phyloP scores from a whole-genome alignment of 2,797 vertebrate species.

The Varecia variegata region DNA sequence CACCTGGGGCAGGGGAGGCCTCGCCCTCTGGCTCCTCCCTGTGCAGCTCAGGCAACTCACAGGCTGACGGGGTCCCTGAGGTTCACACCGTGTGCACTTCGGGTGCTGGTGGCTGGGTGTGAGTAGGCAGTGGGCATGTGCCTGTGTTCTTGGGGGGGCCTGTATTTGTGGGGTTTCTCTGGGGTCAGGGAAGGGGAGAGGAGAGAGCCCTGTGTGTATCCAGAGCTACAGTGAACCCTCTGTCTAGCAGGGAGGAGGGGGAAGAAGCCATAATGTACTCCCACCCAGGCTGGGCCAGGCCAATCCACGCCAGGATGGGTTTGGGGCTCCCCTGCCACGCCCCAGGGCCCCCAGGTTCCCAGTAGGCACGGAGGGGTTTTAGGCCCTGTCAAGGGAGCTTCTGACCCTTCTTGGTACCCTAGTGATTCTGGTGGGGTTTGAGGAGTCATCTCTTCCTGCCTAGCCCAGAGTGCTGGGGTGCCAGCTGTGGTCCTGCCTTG shows the following conservation, averaged over 20 bases:
- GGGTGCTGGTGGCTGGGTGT: no score
- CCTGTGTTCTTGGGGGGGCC: not conserved
- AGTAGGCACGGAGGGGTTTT: not conserved
- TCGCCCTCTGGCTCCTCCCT: not conserved
- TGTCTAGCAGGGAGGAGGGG: not conserved
- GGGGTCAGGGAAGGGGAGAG: not conserved
- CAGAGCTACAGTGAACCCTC: not conserved
- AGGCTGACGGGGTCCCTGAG: not conserved
- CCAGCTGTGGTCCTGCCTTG: not conserved
- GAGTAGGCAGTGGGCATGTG: no score
- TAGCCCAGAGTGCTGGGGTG: not conserved
- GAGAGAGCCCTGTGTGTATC: not conserved
- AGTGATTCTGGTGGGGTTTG: not conserved
- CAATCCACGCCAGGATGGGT: fast-evolving
- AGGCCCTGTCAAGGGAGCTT: not conserved
- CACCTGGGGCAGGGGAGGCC: not conserved
- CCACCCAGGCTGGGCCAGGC: not conserved
- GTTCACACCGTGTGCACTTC: fast-evolving
- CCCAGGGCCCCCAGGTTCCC: not conserved
- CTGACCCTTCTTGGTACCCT: not conserved
- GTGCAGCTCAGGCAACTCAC: not conserved
- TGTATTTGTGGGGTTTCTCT: not conserved
- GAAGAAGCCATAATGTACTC: not conserved
- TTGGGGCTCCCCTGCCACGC: not conserved
- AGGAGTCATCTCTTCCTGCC: not conserved